Evolutionary conservation across 2,113 vertebrate genomes (phyloP), one percentile per base, ranked within the genome.

Genomic region (Callipepla squamata): DNA sequence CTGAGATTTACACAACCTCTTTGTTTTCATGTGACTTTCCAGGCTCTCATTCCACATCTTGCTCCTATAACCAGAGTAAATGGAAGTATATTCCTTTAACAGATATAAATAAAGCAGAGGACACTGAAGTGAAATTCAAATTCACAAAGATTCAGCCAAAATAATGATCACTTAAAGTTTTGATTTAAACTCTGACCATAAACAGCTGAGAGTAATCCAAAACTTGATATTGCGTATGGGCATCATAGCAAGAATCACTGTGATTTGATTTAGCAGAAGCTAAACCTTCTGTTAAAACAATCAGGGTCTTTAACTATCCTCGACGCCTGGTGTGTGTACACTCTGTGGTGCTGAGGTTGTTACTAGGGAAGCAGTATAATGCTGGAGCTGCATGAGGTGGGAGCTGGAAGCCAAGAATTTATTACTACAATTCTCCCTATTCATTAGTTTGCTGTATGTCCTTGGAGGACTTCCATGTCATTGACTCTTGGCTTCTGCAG

Each of bases 231-330:
- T 82, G 86, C 81, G 44, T 48, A n/a, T 89, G 78, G 67, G 26
- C 84, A 87, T 65, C 73, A 25, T 75, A 81, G 78, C 40, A 73
- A 58, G 36, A 85, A 26, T 80, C 1, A 1, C 80, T 84, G 89
- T 50, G 74, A 74, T 89, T 91, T 87, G 84, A 73, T 87, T 92
- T 92, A 89, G 67, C 87, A 92, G 78, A 91, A 91, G n/a, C 45
- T 92, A 45, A 94, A 58, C 40, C 53, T 89, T 92, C 89, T 95
- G 93, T 76, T 92, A 89, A 85, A 89, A 92, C 92, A 89, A 76
- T 95, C 93, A 87, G 83, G 12, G 32, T 50, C 58, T 92, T 79
- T 85, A 79, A 78, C 86, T 89, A 74, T 62, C 76, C 62, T 59
- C 4, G 65, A 75, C 79, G 83, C 74, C 62, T 58, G 57, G 21